phyloP scores from a whole-genome alignment of 2,113 vertebrate species.

The Cygnus buccinator region DNA sequence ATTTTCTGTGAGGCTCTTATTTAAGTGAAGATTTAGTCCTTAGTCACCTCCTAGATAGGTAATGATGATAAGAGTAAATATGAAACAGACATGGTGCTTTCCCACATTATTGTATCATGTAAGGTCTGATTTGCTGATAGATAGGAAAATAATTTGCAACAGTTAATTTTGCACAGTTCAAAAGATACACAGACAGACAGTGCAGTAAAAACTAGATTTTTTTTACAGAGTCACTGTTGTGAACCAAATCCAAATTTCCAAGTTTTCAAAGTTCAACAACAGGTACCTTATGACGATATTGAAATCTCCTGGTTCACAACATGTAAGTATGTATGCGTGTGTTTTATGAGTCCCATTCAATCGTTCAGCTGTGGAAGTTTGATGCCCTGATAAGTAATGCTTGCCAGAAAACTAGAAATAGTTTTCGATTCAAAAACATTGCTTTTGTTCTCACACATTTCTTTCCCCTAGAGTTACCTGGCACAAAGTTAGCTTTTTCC shows the following conservation, averaged over 20 bases:
- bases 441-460: neutral
- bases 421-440: constrained; percentile 56
- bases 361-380: neutral
- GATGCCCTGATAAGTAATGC: neutral
- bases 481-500: neutral
- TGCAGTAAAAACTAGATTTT: neutral
- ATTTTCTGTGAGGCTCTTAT: neutral
- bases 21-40: neutral
- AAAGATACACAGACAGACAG: neutral
- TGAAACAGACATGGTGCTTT: neutral
- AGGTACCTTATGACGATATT: neutral
- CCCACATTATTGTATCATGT: neutral
- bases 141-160: neutral
- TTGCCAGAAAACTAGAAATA: constrained; percentile 44
- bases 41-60: neutral
- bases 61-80: neutral
- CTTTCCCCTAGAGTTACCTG: neutral
- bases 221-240: neutral
- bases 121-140: neutral
- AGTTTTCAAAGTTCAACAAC: neutral
- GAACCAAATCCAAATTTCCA: neutral
- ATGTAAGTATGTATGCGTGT: neutral
- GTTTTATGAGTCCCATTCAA: neutral
- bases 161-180: neutral
- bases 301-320: fast-evolving